Evolutionary conservation across 2,888 invertebrate species (phyloP).

Genomic region (Oxyteleia sp.): DNA sequence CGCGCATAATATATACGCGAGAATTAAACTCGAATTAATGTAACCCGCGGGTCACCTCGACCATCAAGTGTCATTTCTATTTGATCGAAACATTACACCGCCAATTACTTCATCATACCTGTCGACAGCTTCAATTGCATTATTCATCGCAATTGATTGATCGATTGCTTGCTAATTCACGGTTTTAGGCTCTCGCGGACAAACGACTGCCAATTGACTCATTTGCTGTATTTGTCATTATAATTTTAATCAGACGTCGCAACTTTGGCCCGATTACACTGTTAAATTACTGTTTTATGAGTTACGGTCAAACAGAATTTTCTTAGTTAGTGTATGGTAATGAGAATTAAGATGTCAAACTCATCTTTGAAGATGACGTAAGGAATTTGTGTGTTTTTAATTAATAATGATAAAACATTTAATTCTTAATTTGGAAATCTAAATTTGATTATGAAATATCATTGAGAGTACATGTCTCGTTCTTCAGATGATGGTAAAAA

Average conservation of each 20-base stretch:
- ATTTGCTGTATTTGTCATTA: conserved; percentile 15
- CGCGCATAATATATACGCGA: conserved; percentile 70
- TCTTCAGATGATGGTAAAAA: no score
- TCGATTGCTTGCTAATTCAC: conserved; percentile 61
- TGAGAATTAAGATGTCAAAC: no score
- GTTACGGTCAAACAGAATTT: no score
- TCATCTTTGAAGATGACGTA: no score
- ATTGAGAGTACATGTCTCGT: no score
- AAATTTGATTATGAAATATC: no score
- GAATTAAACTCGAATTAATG: conserved; percentile 65
- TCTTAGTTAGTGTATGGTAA: no score
- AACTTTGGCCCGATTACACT: neutral
- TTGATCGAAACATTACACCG: conserved; percentile 49
- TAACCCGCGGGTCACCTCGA: conserved; percentile 66
- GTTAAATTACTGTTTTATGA: neutral
- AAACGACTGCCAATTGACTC: conserved; percentile 44
- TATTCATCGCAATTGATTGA: conserved; percentile 46
- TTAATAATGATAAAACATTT: no score
- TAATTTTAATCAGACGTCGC: neutral
- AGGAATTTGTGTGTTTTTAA: no score
- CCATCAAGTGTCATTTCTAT: conserved; percentile 42
- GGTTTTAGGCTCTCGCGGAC: conserved; percentile 38
- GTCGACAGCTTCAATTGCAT: conserved; percentile 63
- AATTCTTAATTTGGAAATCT: no score
- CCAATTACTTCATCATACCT: conserved; percentile 66